phyloP scores from a whole-genome alignment of 2,888 invertebrate genomes.

The Ophion slaviceki region DNA sequence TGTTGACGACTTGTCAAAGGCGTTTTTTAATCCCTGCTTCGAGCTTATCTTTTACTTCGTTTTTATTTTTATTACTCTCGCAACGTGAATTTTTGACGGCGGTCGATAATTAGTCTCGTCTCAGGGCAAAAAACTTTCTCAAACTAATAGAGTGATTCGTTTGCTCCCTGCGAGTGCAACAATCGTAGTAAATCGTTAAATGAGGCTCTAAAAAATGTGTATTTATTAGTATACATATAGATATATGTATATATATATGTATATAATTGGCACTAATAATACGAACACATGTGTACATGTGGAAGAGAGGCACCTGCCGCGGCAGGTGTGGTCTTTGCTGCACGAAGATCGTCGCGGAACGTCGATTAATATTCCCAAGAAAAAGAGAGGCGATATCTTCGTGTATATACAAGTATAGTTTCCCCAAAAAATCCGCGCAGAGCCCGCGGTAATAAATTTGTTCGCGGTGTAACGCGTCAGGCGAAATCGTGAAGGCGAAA shows the following conservation, averaged over 20 bases:
- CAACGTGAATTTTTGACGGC: not conserved
- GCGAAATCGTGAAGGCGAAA: not conserved
- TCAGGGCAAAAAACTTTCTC: not conserved
- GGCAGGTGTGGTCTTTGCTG: slow-evolving; percentile 59
- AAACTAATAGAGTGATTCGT: slow-evolving; percentile 13
- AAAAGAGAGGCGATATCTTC: not conserved
- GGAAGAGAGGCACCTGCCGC: slow-evolving; percentile 54
- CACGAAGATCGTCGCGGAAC: slow-evolving; percentile 22
- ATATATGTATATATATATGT: not conserved
- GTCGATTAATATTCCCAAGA: slow-evolving; percentile 47
- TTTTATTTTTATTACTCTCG: too few species aligned
- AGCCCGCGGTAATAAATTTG: too few species aligned
- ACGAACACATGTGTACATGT: not conserved
- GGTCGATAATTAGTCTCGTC: not conserved
- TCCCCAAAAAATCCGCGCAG: slow-evolving; percentile 41
- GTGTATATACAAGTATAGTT: slow-evolving; percentile 30
- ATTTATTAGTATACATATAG: not conserved
- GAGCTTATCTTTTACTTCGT: not conserved
- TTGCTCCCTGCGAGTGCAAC: slow-evolving; percentile 12
- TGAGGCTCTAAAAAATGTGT: slow-evolving; percentile 1
- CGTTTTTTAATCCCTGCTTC: too few species aligned
- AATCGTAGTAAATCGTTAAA: slow-evolving; percentile 41
- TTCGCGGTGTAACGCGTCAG: too few species aligned
- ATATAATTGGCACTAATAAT: not conserved
- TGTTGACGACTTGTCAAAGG: too few species aligned